Evolutionary conservation across 2,888 invertebrate species (phyloP).

Genomic region (Zaprionus bogoriensis): DNA sequence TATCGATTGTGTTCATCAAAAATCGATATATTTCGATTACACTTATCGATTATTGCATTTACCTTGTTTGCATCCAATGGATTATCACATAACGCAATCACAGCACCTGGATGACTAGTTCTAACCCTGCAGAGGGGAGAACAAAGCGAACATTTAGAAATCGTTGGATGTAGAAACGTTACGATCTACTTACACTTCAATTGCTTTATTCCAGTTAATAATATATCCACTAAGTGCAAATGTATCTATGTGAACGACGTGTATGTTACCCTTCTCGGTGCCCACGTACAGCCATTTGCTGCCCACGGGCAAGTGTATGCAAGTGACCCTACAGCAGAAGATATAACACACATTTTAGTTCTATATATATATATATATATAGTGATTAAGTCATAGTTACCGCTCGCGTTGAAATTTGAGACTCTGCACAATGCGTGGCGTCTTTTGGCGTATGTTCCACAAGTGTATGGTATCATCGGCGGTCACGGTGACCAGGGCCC

Average conservation of each 20-base stretch:
- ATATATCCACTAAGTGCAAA: slow-evolving; percentile 98
- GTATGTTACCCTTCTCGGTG: slow-evolving; percentile 98
- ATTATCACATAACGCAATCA: slow-evolving; percentile 98
- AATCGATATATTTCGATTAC: no score
- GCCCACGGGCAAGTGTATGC: slow-evolving; percentile 96
- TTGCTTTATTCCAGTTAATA: slow-evolving; percentile 99
- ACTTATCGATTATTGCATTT: slow-evolving; percentile 65
- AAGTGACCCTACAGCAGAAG: slow-evolving; percentile 90
- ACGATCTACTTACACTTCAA: slow-evolving; percentile 95
- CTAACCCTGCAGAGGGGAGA: slow-evolving; percentile 86
- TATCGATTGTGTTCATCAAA: no score
- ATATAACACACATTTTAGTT: neutral
- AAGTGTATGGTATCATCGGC: slow-evolving; percentile 98
- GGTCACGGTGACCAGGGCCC: slow-evolving; percentile 96
- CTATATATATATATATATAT: neutral
- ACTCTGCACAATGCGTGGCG: slow-evolving; percentile 96
- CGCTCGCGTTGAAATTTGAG: slow-evolving; percentile 98
- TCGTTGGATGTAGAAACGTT: neutral
- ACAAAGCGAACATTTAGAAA: neutral
- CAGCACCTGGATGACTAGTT: slow-evolving; percentile 97
- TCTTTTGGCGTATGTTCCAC: slow-evolving; percentile 98
- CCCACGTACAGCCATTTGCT: slow-evolving; percentile 99
- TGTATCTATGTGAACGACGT: slow-evolving; percentile 97
- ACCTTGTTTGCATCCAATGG: slow-evolving; percentile 98
- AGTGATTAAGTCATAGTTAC: slow-evolving; percentile 82